phyloP scores from a whole-genome alignment of 2,797 vertebrate genomes.

The Thripadectes ignobilis region DNA sequence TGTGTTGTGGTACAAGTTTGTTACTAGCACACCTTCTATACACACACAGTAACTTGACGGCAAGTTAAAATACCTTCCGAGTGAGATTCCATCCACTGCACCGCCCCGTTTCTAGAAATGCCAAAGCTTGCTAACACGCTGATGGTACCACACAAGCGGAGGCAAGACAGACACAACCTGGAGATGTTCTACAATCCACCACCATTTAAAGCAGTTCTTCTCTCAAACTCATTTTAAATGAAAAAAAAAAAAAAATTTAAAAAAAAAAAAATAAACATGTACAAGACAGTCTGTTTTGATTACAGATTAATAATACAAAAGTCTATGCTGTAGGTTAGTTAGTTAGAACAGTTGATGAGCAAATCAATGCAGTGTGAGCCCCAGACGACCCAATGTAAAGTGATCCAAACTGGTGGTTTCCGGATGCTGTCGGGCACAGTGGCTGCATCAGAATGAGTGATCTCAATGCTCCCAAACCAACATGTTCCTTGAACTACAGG shows the following conservation, averaged over 20 bases:
- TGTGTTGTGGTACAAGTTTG: slow-evolving; percentile 76
- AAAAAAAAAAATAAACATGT: slow-evolving; percentile 73
- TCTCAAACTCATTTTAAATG: slow-evolving; percentile 52
- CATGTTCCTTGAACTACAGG: slow-evolving; percentile 68
- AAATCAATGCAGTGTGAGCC: slow-evolving; percentile 69
- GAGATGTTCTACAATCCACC: slow-evolving; percentile 64
- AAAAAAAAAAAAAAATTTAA: slow-evolving; percentile 38
- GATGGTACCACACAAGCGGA: slow-evolving; percentile 63
- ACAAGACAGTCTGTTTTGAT: slow-evolving; percentile 85
- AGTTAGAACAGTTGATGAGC: slow-evolving; percentile 74
- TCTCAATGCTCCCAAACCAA: slow-evolving; percentile 62
- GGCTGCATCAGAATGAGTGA: slow-evolving; percentile 72
- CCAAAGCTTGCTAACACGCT: slow-evolving; percentile 22
- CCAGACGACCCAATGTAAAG: slow-evolving; percentile 17
- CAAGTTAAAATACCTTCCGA: slow-evolving; percentile 59
- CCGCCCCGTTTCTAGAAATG: slow-evolving; percentile 36
- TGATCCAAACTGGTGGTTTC: slow-evolving; percentile 64
- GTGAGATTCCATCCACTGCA: slow-evolving; percentile 48
- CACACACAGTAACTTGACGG: slow-evolving; percentile 50
- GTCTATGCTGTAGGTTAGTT: slow-evolving; percentile 71
- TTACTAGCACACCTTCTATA: slow-evolving; percentile 71
- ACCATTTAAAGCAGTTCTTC: slow-evolving; percentile 56
- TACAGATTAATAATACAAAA: slow-evolving; percentile 75
- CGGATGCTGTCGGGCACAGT: slow-evolving; percentile 54
- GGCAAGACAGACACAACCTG: slow-evolving; percentile 62